These are phyloP conservation scores for Hypomesus transpacificus DNA, from an alignment of 2,113 vertebrate genomes.

Conservation along the genomic window DNA sequence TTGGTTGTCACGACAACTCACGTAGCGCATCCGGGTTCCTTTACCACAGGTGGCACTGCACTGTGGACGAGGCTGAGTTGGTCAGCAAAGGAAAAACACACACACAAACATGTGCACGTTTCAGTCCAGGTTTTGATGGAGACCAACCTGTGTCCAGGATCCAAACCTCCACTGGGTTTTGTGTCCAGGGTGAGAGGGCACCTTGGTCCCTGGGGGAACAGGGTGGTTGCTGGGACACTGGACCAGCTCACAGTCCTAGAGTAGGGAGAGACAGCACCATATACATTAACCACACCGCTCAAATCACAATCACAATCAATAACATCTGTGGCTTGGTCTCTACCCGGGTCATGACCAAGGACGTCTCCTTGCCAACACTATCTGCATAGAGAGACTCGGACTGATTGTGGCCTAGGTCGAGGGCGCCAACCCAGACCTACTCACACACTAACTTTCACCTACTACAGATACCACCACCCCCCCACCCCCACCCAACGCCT, in stretches of 20 bases:
- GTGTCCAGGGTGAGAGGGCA: slow-evolving; percentile 64
- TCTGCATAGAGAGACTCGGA: no score
- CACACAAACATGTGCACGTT: background rate
- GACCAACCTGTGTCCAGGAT: slow-evolving; percentile 92
- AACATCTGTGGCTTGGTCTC: no score
- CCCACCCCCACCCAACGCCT: no score
- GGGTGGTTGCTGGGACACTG: slow-evolving; percentile 80
- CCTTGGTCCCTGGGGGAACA: slow-evolving; percentile 75
- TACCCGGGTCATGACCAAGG: no score
- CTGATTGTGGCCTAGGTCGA: no score
- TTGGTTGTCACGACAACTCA: slow-evolving; percentile 95
- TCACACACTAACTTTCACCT: no score
- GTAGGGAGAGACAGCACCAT: slow-evolving; percentile 35
- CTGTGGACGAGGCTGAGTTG: slow-evolving; percentile 60
- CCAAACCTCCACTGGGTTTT: slow-evolving; percentile 98
- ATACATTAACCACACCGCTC: slow-evolving; percentile 18
- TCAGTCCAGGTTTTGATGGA: background rate
- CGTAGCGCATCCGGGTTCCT: slow-evolving; percentile 91
- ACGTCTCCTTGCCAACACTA: no score
- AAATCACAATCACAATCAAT: no score
- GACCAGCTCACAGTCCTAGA: slow-evolving; percentile 89
- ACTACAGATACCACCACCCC: no score
- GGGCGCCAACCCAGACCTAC: no score
- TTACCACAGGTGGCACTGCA: slow-evolving; percentile 94
- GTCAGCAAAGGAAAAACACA: background rate